phyloP scores from a whole-genome alignment of 2,888 invertebrate species.

The Diaphora mendica region DNA sequence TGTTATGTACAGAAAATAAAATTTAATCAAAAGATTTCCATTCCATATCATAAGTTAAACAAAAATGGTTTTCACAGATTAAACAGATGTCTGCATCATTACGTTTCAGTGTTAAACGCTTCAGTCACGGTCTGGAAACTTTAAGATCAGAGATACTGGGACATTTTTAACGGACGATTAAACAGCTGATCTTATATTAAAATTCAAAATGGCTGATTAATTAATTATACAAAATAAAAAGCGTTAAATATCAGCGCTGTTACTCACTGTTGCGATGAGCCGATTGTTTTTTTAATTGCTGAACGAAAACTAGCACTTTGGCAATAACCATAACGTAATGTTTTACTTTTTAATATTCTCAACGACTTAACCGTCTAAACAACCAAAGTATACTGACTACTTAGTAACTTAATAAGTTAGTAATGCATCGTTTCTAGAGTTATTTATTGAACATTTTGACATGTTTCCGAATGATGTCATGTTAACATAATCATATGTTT shows the following conservation, averaged over 20 bases:
- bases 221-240: neutral
- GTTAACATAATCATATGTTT: constrained; percentile 52
- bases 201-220: neutral
- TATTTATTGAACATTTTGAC: constrained; percentile 61
- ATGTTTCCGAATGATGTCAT: constrained; percentile 65
- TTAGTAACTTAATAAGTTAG: constrained; percentile 28
- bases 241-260: neutral
- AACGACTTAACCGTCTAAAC: constrained; percentile 41
- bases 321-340: constrained; percentile 54
- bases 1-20: neutral
- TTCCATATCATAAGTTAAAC: neutral
- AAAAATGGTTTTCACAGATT: constrained; percentile 1
- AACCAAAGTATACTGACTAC: constrained; percentile 52
- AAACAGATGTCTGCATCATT: constrained; percentile 24
- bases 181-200: constrained; percentile 7
- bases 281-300: constrained; percentile 50
- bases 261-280: constrained; percentile 62
- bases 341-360: constrained; percentile 22
- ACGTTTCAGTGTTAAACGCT: constrained; percentile 35
- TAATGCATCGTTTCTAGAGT: constrained; percentile 41
- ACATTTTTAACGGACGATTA: constrained; percentile 32
- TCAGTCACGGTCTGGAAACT: constrained; percentile 27
- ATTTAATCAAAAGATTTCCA: neutral
- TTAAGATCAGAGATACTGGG: constrained; percentile 32
- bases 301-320: constrained; percentile 60